Conservation (phyloP, 2,113 vertebrate genomes). For the Periophthalmodon schlosseri region DNA sequence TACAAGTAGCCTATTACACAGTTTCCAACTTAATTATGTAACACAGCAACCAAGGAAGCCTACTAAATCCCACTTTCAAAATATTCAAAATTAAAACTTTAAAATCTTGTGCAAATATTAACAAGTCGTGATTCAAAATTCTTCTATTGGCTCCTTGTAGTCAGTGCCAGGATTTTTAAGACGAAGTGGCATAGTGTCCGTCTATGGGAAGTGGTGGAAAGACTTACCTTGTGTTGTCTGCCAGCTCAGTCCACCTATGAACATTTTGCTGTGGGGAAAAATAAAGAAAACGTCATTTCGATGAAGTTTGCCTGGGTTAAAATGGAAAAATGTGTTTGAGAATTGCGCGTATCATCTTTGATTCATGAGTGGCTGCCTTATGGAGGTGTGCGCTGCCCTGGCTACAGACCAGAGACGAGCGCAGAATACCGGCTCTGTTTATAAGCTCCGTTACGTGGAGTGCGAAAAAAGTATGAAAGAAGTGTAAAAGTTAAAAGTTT, state of each 20-base stretch:
- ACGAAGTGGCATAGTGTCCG: slow-evolving; percentile 13
- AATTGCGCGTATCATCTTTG: slow-evolving; percentile 30
- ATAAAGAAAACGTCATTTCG: slow-evolving; percentile 35
- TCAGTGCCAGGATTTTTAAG: slow-evolving; percentile 26
- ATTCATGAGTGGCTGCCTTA: slow-evolving; percentile 24
- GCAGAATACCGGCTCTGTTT: slow-evolving; percentile 44
- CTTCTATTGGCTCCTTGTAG: slow-evolving; percentile 10
- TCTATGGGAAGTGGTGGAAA: slow-evolving; percentile 31
- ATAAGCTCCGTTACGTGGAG: slow-evolving; percentile 18
- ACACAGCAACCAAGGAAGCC: neutral
- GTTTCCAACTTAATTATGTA: neutral
- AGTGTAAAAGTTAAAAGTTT: slow-evolving; percentile 28
- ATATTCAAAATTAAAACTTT: neutral
- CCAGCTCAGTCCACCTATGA: slow-evolving; percentile 96
- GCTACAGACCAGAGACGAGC: slow-evolving; percentile 16
- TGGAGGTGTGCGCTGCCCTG: slow-evolving; percentile 35
- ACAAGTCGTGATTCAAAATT: slow-evolving; percentile 11
- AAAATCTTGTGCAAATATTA: slow-evolving; percentile 6
- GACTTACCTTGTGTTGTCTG: slow-evolving; percentile 95
- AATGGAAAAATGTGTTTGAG: slow-evolving; percentile 16
- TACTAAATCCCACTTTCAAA: neutral
- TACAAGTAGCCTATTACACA: neutral
- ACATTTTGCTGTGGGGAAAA: slow-evolving; percentile 87
- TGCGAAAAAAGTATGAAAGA: slow-evolving; percentile 12
- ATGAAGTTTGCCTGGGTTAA: neutral